Conservation (phyloP, 1,140 invertebrate genomes). For the Papilio helenus region DNA sequence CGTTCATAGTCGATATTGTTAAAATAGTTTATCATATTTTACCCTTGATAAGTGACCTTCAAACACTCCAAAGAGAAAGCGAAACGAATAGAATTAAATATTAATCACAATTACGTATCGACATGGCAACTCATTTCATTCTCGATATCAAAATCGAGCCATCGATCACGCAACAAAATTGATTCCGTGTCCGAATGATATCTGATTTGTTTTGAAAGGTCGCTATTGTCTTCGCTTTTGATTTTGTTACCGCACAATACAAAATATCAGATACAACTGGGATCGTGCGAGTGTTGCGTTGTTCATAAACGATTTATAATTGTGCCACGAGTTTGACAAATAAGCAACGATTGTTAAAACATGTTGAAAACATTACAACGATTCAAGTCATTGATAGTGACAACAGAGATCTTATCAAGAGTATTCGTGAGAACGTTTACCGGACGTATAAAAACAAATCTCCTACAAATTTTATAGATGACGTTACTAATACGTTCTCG, state of each 20-base stretch:
- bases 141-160: slow-evolving; percentile 21
- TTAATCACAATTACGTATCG: slow-evolving; percentile 35
- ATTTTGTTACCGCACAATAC: slow-evolving; percentile 32
- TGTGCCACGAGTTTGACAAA: slow-evolving; percentile 3
- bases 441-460: too few species aligned
- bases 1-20: not conserved
- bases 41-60: slow-evolving; percentile 18
- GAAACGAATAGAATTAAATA: slow-evolving; percentile 30
- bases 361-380: not conserved
- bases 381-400: not conserved
- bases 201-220: slow-evolving; percentile 39
- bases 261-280: slow-evolving; percentile 9
- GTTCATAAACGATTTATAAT: slow-evolving; percentile 28
- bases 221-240: slow-evolving; percentile 34
- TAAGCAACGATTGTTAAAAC: slow-evolving; percentile 5
- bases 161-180: slow-evolving; percentile 36
- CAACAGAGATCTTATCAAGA: not conserved
- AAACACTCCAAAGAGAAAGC: slow-evolving; percentile 20
- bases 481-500: too few species aligned
- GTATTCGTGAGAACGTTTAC: too few species aligned
- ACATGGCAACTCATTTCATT: slow-evolving; percentile 36
- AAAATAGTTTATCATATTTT: not conserved
- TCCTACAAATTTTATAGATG: too few species aligned
- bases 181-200: slow-evolving; percentile 39
- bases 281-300: slow-evolving; percentile 9